Percentiles rank a stretch among this genome's conserved stretches.
Evolutionary conservation across 2,113 vertebrate genomes (phyloP).

Genomic region (Engystomops pustulosus): DNA sequence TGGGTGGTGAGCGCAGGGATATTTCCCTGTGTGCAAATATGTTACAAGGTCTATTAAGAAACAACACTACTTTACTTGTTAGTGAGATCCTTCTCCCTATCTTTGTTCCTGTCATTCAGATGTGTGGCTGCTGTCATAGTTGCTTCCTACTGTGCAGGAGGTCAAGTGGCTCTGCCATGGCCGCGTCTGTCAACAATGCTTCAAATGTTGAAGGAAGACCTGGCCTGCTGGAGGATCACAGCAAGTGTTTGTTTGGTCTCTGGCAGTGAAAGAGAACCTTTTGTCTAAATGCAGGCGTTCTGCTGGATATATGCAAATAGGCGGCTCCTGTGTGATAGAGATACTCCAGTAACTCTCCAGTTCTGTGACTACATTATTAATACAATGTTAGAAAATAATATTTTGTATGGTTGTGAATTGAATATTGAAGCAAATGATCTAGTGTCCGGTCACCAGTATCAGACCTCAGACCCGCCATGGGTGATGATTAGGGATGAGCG

Average conservation of each 20-base stretch:
- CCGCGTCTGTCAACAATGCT: conserved; percentile 46
- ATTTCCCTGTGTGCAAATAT: conserved; percentile 6
- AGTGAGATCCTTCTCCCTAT: conserved; percentile 50
- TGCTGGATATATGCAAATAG: not conserved
- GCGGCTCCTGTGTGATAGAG: not conserved
- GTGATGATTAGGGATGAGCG: too few relatives aligned
- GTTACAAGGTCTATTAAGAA: conserved; percentile 26
- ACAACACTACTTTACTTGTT: conserved; percentile 42
- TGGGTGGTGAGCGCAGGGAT: not conserved
- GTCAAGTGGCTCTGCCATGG: conserved; percentile 56
- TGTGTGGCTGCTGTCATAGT: conserved; percentile 52
- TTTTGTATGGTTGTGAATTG: too few relatives aligned
- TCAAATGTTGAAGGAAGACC: conserved; percentile 28
- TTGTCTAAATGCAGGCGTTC: not conserved
- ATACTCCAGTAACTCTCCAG: not conserved
- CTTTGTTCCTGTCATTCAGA: conserved; percentile 56
- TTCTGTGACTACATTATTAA: not conserved
- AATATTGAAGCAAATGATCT: too few relatives aligned
- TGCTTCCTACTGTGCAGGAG: conserved; percentile 51
- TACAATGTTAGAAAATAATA: not conserved
- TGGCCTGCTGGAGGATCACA: conserved; percentile 8
- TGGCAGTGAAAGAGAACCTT: not conserved
- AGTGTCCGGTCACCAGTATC: not conserved
- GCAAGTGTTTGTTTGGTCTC: conserved; percentile 4
- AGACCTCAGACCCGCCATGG: too few relatives aligned